phyloP scores from a whole-genome alignment of 2,888 invertebrate genomes.

The Pandemis heparana region DNA sequence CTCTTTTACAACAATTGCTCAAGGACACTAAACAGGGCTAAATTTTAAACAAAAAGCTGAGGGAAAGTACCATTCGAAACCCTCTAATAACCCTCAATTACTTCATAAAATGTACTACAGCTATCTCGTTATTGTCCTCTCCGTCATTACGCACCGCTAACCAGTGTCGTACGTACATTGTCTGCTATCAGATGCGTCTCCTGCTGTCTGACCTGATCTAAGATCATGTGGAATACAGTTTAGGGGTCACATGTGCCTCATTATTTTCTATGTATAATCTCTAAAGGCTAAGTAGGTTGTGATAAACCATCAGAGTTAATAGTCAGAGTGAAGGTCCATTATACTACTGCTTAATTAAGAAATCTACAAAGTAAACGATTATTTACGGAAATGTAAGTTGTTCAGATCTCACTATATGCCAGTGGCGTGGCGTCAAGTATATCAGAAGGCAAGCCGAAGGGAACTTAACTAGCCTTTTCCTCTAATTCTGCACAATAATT shows the following conservation, averaged over 20 bases:
- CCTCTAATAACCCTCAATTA: constrained; percentile 29
- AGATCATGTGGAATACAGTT: constrained; percentile 22
- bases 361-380: too few species aligned
- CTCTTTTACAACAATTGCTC: too few species aligned
- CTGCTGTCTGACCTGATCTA: constrained; percentile 39
- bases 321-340: too few species aligned
- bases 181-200: constrained; percentile 37
- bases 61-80: neutral
- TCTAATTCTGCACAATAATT: too few species aligned
- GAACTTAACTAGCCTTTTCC: too few species aligned
- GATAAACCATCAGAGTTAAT: too few species aligned
- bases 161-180: constrained; percentile 36
- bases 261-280: neutral
- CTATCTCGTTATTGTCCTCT: constrained; percentile 30
- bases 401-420: too few species aligned
- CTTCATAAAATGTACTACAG: constrained; percentile 13
- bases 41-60: neutral
- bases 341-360: too few species aligned
- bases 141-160: constrained; percentile 34
- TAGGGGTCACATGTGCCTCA: constrained; percentile 8
- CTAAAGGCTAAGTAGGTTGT: neutral
- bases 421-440: too few species aligned
- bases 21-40: too few species aligned
- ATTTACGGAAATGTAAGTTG: too few species aligned
- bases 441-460: too few species aligned